phyloP scores from a whole-genome alignment of 1,140 invertebrate species.

The Metopolophium dirhodum region DNA sequence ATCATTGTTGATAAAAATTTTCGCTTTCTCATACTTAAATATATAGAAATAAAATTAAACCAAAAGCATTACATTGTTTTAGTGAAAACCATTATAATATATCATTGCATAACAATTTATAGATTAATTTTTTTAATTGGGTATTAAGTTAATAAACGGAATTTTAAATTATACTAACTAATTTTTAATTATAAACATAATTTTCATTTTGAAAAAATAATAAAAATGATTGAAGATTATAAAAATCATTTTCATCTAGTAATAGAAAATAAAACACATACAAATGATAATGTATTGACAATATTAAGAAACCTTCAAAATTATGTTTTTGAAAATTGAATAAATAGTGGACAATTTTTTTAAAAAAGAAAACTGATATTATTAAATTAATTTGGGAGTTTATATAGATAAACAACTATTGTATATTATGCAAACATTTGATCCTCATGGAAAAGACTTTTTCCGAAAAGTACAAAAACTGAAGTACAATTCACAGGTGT shows the following conservation, averaged over 20 bases:
- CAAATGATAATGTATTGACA: not conserved
- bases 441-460: not conserved
- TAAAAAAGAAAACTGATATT: not conserved
- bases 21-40: not conserved
- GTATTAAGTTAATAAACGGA: not conserved
- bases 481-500: not conserved
- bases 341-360: conserved; percentile 31
- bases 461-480: not conserved
- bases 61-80: not conserved
- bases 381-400: not conserved
- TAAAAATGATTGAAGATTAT: not conserved
- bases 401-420: not conserved
- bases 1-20: not conserved
- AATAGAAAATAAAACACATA: not conserved
- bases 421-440: not conserved
- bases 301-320: not conserved
- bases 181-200: not conserved
- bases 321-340: not conserved
- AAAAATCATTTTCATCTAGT: not conserved
- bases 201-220: not conserved
- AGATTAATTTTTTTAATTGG: not conserved
- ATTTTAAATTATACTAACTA: not conserved
- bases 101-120: not conserved
- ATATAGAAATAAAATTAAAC: not conserved
- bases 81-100: not conserved